These are phyloP conservation scores for Pseudomyrmex flavicornis DNA, from an alignment of 1,140 invertebrate species.

Conservation along the genomic window DNA sequence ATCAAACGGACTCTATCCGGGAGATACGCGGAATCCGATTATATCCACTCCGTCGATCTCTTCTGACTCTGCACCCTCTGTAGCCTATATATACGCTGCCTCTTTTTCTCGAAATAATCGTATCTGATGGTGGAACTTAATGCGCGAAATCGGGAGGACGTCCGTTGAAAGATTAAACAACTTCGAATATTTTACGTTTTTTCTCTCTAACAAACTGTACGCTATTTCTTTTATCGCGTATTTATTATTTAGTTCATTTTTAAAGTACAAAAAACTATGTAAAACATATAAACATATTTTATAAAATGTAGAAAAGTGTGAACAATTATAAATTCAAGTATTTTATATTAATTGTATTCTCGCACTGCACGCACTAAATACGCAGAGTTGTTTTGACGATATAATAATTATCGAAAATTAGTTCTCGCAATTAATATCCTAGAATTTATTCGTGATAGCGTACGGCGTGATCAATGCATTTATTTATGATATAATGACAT, in stretches of 20 bases:
- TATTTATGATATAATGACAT: conserved; percentile 49
- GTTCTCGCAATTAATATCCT: conserved; percentile 35
- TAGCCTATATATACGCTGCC: background rate
- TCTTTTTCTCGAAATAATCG: conserved; percentile 43
- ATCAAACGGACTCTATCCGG: conserved; percentile 65
- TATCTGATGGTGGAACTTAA: conserved; percentile 30
- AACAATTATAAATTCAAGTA: background rate
- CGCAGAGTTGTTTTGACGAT: too few species aligned
- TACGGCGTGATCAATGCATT: conserved; percentile 34
- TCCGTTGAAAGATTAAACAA: conserved; percentile 3
- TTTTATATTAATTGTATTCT: background rate
- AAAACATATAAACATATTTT: background rate
- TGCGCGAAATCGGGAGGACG: conserved; percentile 49
- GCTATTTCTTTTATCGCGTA: background rate
- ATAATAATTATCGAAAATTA: conserved; percentile 36
- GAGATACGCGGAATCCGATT: conserved; percentile 63
- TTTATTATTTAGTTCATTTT: background rate
- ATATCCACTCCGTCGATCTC: conserved; percentile 48
- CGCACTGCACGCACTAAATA: too few species aligned
- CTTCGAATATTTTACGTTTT: background rate
- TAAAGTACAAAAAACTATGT: background rate
- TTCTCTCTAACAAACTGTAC: background rate
- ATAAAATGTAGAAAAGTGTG: background rate
- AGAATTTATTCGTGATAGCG: conserved; percentile 5
- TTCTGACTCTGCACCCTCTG: background rate